A percentile compares a stretch with the other conserved stretches of the same genome.
These are phyloP conservation scores for Trachelus tabidus DNA, from an alignment of 2,888 invertebrate species.

Conservation along the genomic window DNA sequence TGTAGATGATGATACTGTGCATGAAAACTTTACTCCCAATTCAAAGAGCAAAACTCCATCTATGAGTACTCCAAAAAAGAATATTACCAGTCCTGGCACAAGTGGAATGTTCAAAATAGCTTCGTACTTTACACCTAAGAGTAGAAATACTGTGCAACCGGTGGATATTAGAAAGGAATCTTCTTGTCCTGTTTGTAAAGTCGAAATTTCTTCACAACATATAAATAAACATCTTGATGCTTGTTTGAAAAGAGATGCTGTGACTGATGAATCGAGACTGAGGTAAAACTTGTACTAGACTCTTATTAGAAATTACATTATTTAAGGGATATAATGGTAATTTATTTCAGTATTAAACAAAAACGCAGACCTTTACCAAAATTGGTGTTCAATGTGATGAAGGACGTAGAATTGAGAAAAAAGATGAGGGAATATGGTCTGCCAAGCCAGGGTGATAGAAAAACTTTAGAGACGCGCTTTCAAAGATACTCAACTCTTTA, in stretches of 20 bases:
- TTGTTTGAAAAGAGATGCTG: slow-evolving; percentile 61
- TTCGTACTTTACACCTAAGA: slow-evolving; percentile 50
- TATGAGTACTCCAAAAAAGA: slow-evolving; percentile 12
- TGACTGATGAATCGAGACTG: slow-evolving; percentile 21
- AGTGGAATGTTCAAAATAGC: slow-evolving; percentile 38
- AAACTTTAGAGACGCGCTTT: slow-evolving; percentile 57
- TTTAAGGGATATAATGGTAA: not conserved
- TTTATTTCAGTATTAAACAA: slow-evolving; percentile 34
- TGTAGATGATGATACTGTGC: not conserved
- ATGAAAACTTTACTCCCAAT: not conserved
- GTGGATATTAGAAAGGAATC: slow-evolving; percentile 43
- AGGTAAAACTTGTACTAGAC: slow-evolving; percentile 19
- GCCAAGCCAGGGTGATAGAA: slow-evolving; percentile 65
- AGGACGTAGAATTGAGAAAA: slow-evolving; percentile 65
- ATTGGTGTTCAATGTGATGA: slow-evolving; percentile 67
- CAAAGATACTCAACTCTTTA: slow-evolving; percentile 63
- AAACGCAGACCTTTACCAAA: slow-evolving; percentile 67
- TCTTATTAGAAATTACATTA: not conserved
- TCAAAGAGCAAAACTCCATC: not conserved
- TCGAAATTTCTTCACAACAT: slow-evolving; percentile 60
- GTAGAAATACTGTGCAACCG: slow-evolving; percentile 27
- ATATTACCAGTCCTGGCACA: slow-evolving; percentile 45
- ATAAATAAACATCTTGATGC: slow-evolving; percentile 68
- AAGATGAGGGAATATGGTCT: slow-evolving; percentile 66
- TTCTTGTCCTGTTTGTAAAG: slow-evolving; percentile 67